These are phyloP conservation scores for Rosalia funebris DNA, from an alignment of 2,888 invertebrate species.

Conservation along the genomic window DNA sequence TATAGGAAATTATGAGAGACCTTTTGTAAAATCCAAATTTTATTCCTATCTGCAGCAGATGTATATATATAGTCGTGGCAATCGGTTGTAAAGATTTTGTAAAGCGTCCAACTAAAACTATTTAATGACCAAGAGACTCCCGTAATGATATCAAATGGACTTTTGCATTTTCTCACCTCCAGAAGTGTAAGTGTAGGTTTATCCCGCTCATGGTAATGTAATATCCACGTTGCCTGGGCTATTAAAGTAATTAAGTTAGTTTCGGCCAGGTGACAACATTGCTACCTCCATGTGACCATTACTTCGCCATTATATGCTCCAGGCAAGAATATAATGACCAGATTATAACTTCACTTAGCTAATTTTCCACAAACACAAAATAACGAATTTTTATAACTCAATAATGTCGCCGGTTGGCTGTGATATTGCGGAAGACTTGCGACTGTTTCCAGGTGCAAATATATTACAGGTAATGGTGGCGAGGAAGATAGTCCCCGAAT, in stretches of 20 bases:
- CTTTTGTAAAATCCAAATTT: no score
- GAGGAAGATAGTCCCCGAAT: background rate
- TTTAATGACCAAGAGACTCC: no score
- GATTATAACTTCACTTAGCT: conserved; percentile 47
- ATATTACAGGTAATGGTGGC: background rate
- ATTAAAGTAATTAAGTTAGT: conserved; percentile 38
- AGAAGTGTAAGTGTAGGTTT: no score
- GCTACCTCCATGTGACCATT: conserved; percentile 36
- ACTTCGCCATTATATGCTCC: conserved; percentile 37
- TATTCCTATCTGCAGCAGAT: no score
- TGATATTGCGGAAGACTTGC: background rate
- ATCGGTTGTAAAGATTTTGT: no score
- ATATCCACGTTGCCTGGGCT: conserved; percentile 27
- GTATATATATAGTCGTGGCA: no score
- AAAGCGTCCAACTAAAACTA: no score
- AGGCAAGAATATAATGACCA: conserved; percentile 45
- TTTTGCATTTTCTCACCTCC: no score
- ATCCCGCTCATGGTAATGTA: conserved; percentile 29
- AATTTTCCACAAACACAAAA: conserved; percentile 36
- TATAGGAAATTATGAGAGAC: no score
- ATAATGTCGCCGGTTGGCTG: conserved; percentile 1
- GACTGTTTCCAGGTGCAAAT: background rate
- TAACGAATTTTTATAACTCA: conserved; percentile 26
- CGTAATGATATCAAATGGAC: no score
- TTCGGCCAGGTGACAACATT: conserved; percentile 33